Percentiles rank a stretch among this genome's conserved stretches.
phyloP scores from a whole-genome alignment of 2,113 vertebrate species.

The Stigmatopora nigra region DNA sequence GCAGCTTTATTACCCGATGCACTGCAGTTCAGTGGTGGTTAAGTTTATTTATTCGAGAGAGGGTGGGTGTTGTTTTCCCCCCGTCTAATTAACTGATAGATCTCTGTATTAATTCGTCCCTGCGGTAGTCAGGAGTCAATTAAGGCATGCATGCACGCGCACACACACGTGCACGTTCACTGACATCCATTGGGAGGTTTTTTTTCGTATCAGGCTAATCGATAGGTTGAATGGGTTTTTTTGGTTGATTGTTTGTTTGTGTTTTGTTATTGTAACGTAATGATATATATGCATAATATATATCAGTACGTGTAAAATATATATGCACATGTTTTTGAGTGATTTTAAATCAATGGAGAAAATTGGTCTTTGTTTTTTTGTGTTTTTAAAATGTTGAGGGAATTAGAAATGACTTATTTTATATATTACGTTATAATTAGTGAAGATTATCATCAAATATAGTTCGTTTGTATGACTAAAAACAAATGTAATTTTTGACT shows the following conservation, averaged over 20 bases:
- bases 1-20: background rate
- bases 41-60: slow-evolving; percentile 4
- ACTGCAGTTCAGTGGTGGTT: background rate
- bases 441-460: too few species aligned
- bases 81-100: slow-evolving; percentile 82
- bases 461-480: too few species aligned
- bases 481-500: too few species aligned
- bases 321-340: too few species aligned
- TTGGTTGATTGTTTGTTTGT: background rate
- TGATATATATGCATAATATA: too few species aligned
- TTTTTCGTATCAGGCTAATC: slow-evolving; percentile 27
- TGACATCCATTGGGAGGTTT: slow-evolving; percentile 24
- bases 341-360: too few species aligned
- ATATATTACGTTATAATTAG: too few species aligned
- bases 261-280: too few species aligned
- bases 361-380: too few species aligned
- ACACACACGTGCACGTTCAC: slow-evolving; percentile 38
- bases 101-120: slow-evolving; percentile 84
- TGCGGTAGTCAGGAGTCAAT: slow-evolving; percentile 77
- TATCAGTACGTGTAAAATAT: too few species aligned
- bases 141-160: slow-evolving; percentile 44
- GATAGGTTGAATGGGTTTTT: slow-evolving; percentile 27
- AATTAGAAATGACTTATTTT: too few species aligned
- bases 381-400: too few species aligned
- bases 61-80: background rate